Evolutionary conservation across 2,888 invertebrate species (phyloP).

Genomic region (Lapara coniferarum): DNA sequence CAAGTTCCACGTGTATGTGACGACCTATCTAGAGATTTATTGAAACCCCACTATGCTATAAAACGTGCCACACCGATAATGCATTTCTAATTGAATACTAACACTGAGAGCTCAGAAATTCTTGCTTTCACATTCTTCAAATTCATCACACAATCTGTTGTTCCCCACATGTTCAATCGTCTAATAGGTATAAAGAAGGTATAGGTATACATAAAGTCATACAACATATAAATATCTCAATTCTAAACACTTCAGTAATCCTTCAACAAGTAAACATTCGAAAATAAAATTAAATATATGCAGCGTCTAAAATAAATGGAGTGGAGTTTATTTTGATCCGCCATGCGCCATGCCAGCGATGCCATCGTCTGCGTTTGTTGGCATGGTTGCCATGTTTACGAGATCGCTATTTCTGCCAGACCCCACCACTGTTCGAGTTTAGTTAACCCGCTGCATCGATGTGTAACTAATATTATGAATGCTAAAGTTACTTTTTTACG

Average conservation of each 20-base stretch:
- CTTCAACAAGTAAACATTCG: slow-evolving; percentile 10
- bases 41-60: too few relatives aligned
- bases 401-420: slow-evolving; percentile 1
- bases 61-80: too few relatives aligned
- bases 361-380: slow-evolving; percentile 14
- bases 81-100: too few relatives aligned
- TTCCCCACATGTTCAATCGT: too few relatives aligned
- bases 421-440: not conserved
- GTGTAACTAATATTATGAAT: not conserved
- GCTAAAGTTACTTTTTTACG: too few relatives aligned
- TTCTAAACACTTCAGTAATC: not conserved
- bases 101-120: too few relatives aligned
- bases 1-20: too few relatives aligned
- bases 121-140: too few relatives aligned
- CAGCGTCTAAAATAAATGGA: slow-evolving; percentile 5
- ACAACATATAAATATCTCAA: not conserved
- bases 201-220: too few relatives aligned
- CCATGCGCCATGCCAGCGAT: not conserved
- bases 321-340: slow-evolving; percentile 11
- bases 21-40: too few relatives aligned
- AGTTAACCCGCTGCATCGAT: not conserved
- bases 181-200: too few relatives aligned
- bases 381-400: slow-evolving; percentile 6
- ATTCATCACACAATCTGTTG: too few relatives aligned
- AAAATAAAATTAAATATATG: slow-evolving; percentile 22